phyloP scores from a whole-genome alignment of 64 coral and sea anemone genomes.

The Porites lutea region DNA sequence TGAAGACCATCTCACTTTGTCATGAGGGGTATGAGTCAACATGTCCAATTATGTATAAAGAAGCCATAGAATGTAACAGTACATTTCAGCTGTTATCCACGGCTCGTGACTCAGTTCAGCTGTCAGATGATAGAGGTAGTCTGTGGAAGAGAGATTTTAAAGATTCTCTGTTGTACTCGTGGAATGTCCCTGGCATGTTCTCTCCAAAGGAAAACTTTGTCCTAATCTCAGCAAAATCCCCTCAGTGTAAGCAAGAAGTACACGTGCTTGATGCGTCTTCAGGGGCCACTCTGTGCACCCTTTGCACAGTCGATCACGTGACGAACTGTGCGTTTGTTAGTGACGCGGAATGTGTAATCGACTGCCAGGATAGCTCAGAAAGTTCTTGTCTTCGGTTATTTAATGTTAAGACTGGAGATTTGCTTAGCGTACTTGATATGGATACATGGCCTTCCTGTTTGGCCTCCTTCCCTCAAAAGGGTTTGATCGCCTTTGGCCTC shows the following conservation, averaged over 20 bases:
- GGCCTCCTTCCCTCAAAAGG: not conserved
- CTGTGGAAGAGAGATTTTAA: not conserved
- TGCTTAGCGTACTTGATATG: not conserved
- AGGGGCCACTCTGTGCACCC: not conserved
- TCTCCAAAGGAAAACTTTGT: not conserved
- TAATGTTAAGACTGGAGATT: not conserved
- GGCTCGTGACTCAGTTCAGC: no score
- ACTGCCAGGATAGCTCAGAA: no score
- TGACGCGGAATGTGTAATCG: not conserved
- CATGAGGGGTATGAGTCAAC: no score
- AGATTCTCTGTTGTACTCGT: no score
- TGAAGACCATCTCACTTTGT: not conserved
- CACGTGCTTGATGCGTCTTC: not conserved
- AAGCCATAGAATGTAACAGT: conserved; percentile 6
- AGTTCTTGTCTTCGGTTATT: not conserved
- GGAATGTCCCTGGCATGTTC: not conserved
- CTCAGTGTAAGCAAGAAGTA: not conserved
- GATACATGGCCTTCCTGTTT: not conserved
- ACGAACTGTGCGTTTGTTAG: not conserved
- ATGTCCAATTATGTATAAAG: no score
- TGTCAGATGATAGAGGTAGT: not conserved
- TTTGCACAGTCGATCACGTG: not conserved
- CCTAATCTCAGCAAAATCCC: not conserved
- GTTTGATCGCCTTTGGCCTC: not conserved
- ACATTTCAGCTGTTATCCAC: conserved; percentile 3